Evolutionary conservation across 2,113 vertebrate species (phyloP).

Genomic region (Crotalus helleri): DNA sequence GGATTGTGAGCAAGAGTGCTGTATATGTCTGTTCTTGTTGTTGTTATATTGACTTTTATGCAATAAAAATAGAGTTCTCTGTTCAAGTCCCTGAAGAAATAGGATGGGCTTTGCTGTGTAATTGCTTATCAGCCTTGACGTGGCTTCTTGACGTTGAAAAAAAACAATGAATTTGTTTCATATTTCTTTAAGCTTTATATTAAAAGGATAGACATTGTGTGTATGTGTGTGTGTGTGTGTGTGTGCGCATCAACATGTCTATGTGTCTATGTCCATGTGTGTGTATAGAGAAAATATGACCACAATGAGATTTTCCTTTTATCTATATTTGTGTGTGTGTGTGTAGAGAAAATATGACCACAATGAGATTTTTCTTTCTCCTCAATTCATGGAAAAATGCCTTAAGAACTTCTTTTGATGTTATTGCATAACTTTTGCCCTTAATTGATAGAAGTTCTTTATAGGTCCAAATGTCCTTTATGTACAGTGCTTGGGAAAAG

Average conservation of each 20-base stretch:
- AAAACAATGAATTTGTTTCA: slow-evolving; percentile 71
- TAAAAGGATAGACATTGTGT: slow-evolving; percentile 76
- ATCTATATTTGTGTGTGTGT: no score
- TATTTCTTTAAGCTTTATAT: slow-evolving; percentile 73
- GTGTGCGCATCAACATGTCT: no score
- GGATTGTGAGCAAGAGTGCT: slow-evolving; percentile 64
- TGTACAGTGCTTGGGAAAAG: slow-evolving; percentile 50
- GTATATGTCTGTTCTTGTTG: slow-evolving; percentile 66
- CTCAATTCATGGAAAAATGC: slow-evolving; percentile 20
- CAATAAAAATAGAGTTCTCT: slow-evolving; percentile 74
- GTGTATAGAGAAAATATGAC: slow-evolving; percentile 71
- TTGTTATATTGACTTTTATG: slow-evolving; percentile 64
- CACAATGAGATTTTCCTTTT: slow-evolving; percentile 63
- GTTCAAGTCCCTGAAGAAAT: slow-evolving; percentile 71
- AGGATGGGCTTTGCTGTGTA: slow-evolving; percentile 68
- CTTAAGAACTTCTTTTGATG: slow-evolving; percentile 54
- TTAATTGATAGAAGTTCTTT: slow-evolving; percentile 54
- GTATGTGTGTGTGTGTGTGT: slow-evolving; percentile 49
- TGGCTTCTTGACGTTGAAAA: slow-evolving; percentile 68
- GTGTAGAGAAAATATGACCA: slow-evolving; percentile 73
- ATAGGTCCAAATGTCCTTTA: slow-evolving; percentile 59
- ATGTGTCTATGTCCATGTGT: background rate
- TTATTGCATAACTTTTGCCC: slow-evolving; percentile 67
- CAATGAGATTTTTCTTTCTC: slow-evolving; percentile 61
- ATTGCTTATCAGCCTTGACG: slow-evolving; percentile 73